Evolutionary conservation across 2,797 vertebrate genomes (phyloP), one percentile per base, ranked within the genome.

Genomic region (Esox lucius): DNA sequence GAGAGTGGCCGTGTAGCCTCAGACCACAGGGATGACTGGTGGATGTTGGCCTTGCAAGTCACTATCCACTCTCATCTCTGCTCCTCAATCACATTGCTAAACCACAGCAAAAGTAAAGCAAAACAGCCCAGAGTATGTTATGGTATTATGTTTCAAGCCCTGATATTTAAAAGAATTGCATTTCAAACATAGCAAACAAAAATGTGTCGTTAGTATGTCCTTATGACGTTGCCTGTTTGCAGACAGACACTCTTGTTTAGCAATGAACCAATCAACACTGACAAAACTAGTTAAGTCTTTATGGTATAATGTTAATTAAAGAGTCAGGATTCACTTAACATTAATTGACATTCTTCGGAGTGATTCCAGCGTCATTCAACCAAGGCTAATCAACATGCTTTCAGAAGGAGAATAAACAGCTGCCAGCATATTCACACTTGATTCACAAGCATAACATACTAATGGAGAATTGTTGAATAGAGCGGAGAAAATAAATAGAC

Each of bases 341-440:
- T 81, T 84, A 89, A 91, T 91, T 88, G 84, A 90, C 87, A 84
- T 90, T 89, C 88, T 89, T 90, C 70, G 72, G 86, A 88, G 90
- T 89, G 90, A 87, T 87, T 90, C 88, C 89, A 87, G 80, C 88
- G 68, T 80, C 80, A 86, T 88, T 79, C 82, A 81, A 84, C 80
- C 78, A 87, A 90, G 79, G 81, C 85, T 87, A 89, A 91, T 91
- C 88, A 89, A 85, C 87, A 87, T 81, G 83, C 84, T 79, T 78
- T 75, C 78, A 83, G 76, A 85, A 84, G 84, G 11, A 62, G 80
- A 88, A 81, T 82, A 83, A 86, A 87, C 87, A 90, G 87, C 86
- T 87, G 85, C 81, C 81, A 87, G 77, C 83, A 79, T 83, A 81
- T 76, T 79, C 75, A 77, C 79, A 78, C 79, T 70, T 87, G 81